Conservation (phyloP, 2,113 vertebrate species). For the Leucosticte australis region DNA sequence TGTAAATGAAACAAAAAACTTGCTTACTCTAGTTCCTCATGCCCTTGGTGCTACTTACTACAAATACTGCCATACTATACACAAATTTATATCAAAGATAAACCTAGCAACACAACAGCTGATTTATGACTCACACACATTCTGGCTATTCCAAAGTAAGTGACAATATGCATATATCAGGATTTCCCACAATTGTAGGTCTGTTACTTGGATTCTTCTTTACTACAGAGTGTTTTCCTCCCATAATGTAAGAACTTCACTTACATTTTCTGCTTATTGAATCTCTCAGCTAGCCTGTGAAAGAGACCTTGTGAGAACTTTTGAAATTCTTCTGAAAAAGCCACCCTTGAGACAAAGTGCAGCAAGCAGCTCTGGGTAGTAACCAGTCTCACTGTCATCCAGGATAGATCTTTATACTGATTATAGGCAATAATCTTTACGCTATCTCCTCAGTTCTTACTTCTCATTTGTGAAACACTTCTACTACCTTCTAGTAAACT, state of each 20-base stretch:
- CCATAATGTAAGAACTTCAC: neutral
- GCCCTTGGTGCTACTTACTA: neutral
- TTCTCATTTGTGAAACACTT: neutral
- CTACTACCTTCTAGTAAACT: neutral
- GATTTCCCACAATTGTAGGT: neutral
- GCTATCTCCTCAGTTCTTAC: neutral
- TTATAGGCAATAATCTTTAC: neutral
- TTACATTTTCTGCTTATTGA: neutral
- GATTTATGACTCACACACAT: neutral
- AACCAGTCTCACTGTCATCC: neutral
- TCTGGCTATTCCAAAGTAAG: neutral
- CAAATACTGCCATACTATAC: neutral
- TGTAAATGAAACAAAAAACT: neutral
- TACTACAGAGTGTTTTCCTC: accelerated
- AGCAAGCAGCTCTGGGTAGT: neutral
- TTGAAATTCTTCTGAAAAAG: neutral
- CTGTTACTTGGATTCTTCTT: neutral
- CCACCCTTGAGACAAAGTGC: neutral
- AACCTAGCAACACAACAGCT: neutral
- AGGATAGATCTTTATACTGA: neutral
- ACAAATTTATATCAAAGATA: neutral
- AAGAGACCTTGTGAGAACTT: neutral
- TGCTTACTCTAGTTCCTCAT: neutral
- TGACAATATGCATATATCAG: neutral
- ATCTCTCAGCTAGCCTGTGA: neutral